phyloP scores from a whole-genome alignment of 2,113 vertebrate genomes.

The Connochaetes taurinus region DNA sequence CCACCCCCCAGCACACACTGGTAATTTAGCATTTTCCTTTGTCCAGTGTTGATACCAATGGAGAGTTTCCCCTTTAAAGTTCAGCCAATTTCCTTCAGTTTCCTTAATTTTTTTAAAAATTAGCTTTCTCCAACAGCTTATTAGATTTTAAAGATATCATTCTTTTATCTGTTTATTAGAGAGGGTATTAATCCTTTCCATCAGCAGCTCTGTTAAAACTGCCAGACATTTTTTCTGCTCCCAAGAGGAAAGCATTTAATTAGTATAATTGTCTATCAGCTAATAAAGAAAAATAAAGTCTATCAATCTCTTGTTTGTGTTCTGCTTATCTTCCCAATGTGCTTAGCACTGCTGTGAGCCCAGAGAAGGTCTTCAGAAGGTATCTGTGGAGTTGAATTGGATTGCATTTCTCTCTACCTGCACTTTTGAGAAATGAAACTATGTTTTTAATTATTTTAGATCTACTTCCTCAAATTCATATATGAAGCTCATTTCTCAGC shows the following conservation, averaged over 20 bases:
- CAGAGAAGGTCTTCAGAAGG: not conserved
- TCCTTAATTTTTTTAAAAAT: not conserved
- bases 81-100: not conserved
- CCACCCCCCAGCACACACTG: not conserved
- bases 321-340: not conserved
- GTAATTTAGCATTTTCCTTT: not conserved
- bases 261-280: not conserved
- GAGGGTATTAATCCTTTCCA: not conserved
- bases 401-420: not conserved
- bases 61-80: not conserved
- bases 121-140: not conserved
- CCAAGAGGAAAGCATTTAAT: not conserved
- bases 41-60: not conserved
- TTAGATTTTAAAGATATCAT: not conserved
- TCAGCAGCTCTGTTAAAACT: not conserved
- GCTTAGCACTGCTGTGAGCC: not conserved
- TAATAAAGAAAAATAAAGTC: not conserved
- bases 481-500: not conserved
- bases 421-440: not conserved
- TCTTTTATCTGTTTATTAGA: not conserved
- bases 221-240: not conserved
- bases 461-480: not conserved
- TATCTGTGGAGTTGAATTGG: not conserved
- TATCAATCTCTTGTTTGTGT: not conserved
- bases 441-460: conserved; percentile 16